Percentiles rank a stretch among this genome's conserved stretches.
Evolutionary conservation across 2,113 vertebrate species (phyloP).

Genomic region (Lophura nycthemera): DNA sequence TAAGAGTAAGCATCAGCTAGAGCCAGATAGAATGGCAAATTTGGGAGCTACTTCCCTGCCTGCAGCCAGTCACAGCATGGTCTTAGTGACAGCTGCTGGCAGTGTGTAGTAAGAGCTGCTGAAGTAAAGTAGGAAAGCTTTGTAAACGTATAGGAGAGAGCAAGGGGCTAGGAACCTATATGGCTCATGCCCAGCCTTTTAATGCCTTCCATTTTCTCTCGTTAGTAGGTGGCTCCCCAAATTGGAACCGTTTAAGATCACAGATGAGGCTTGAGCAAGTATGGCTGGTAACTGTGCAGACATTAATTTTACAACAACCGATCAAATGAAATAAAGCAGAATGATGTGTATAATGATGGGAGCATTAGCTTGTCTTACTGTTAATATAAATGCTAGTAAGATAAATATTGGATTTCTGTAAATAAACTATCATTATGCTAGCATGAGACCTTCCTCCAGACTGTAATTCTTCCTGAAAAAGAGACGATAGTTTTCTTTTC

Average conservation of each 20-base stretch:
- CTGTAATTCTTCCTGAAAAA: constrained; percentile 49
- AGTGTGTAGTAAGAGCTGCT: neutral
- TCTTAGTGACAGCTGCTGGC: constrained; percentile 30
- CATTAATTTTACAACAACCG: constrained; percentile 24
- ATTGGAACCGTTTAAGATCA: constrained; percentile 30
- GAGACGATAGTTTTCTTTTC: constrained; percentile 11
- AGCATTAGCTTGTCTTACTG: constrained; percentile 40
- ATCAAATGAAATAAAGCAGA: constrained; percentile 46
- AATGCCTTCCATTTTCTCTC: constrained; percentile 24
- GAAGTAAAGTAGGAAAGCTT: neutral
- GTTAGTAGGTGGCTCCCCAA: constrained; percentile 12
- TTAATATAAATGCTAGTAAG: constrained; percentile 22
- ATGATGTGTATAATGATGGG: constrained; percentile 22
- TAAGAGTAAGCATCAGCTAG: neutral
- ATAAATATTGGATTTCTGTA: constrained; percentile 61
- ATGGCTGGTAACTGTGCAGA: neutral
- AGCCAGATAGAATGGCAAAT: neutral
- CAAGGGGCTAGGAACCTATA: neutral
- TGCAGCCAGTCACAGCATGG: neutral
- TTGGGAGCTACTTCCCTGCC: neutral
- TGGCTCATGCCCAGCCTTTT: constrained; percentile 7
- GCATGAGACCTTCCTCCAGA: constrained; percentile 5
- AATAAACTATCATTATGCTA: constrained; percentile 40
- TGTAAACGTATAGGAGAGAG: neutral
- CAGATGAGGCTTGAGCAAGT: constrained; percentile 23